Evolutionary conservation across 53 echinoderm and acorn worm species (phyloP).

Genomic region (Astropecten irregularis): DNA sequence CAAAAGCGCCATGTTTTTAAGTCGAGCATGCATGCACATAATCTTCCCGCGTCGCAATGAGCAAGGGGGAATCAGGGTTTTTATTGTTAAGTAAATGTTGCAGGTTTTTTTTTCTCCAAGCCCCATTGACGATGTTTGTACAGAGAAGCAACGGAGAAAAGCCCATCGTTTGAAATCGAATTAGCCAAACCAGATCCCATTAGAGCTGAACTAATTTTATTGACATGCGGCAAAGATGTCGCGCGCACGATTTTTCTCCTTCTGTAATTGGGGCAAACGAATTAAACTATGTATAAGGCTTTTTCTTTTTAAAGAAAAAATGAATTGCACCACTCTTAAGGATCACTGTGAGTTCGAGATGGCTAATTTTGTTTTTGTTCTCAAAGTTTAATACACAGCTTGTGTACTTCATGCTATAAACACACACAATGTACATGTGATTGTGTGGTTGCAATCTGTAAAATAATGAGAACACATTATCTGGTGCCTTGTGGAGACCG

Average conservation of each 20-base stretch:
- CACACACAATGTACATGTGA: too few species aligned
- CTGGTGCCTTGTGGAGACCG: too few species aligned
- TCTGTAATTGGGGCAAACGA: slow-evolving; percentile 48
- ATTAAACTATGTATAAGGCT: background rate
- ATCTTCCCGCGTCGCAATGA: background rate
- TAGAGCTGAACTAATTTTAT: slow-evolving; percentile 52
- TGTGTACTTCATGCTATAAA: too few species aligned
- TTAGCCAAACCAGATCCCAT: slow-evolving; percentile 53
- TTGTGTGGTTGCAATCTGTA: too few species aligned
- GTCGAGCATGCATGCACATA: background rate
- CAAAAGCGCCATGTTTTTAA: background rate
- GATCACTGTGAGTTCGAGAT: too few species aligned
- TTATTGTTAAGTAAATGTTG: slow-evolving; percentile 58
- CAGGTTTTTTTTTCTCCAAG: background rate
- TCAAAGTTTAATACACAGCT: too few species aligned
- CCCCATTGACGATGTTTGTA: slow-evolving; percentile 42
- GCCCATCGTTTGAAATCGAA: slow-evolving; percentile 54
- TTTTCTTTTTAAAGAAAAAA: background rate
- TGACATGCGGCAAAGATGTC: slow-evolving; percentile 54
- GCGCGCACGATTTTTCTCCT: slow-evolving; percentile 52
- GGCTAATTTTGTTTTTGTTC: too few species aligned
- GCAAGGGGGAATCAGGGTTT: too few species aligned
- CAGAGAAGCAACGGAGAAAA: slow-evolving; percentile 27
- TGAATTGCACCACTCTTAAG: too few species aligned
- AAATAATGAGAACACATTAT: too few species aligned